Evolutionary conservation across 1,140 invertebrate species (phyloP).

Genomic region (Drosophila chauvacae): DNA sequence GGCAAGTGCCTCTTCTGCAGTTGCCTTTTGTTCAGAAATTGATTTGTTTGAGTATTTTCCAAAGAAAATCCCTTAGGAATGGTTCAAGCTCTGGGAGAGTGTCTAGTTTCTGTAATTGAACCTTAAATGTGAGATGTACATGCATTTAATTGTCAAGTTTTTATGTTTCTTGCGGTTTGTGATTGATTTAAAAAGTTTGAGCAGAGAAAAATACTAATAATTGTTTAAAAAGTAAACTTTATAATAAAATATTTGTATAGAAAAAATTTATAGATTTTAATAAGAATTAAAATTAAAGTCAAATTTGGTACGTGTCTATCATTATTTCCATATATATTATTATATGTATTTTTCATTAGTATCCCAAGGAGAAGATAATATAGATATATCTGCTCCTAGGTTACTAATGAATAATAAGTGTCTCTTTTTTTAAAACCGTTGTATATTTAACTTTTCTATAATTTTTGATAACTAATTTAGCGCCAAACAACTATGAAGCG

Average conservation of each 20-base stretch:
- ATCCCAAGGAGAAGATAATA: no score
- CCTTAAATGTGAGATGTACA: not conserved
- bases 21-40: constrained; percentile 21
- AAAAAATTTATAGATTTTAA: no score
- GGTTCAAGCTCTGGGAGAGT: not conserved
- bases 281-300: no score
- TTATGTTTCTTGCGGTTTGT: not conserved
- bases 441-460: not conserved
- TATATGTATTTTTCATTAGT: no score
- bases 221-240: no score
- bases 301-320: no score
- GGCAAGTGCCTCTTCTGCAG: constrained; percentile 10
- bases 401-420: not conserved
- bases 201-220: not conserved
- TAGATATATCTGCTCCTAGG: no score
- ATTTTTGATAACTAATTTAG: not conserved
- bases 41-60: constrained; percentile 6
- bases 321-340: no score
- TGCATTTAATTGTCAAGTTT: not conserved
- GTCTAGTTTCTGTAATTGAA: constrained; percentile 1
- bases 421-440: not conserved
- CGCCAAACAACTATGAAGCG: not conserved
- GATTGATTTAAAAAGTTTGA: not conserved
- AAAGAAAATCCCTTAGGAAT: not conserved
- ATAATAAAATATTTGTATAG: no score